Evolutionary conservation across 2,797 vertebrate species (phyloP).

Genomic region (Loriculus beryllinus): DNA sequence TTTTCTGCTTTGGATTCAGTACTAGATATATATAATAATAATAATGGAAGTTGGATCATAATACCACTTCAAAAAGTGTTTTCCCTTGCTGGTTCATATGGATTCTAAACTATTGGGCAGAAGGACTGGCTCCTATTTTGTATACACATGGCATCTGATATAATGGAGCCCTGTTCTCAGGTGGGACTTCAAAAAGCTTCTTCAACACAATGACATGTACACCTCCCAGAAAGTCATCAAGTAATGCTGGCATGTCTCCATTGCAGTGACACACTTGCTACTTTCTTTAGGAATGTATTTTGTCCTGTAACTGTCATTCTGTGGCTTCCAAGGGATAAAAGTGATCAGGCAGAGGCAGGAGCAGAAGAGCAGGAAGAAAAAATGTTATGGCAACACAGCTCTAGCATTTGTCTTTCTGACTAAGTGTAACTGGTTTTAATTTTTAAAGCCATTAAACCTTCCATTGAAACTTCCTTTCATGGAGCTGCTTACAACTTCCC

Average conservation of each 20-base stretch:
- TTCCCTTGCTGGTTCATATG: fast-evolving
- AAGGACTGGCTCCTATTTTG: not conserved
- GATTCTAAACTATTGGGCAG: not conserved
- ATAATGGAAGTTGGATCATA: not conserved
- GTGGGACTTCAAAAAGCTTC: not conserved
- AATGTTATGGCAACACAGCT: not conserved
- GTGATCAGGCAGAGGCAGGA: not conserved
- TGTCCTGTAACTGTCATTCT: not conserved
- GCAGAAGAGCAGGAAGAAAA: not conserved
- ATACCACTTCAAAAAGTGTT: not conserved
- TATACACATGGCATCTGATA: not conserved
- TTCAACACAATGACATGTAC: not conserved
- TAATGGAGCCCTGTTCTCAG: not conserved
- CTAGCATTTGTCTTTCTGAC: not conserved
- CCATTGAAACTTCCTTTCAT: not conserved
- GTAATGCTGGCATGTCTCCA: not conserved
- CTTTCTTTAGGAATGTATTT: slow-evolving; percentile 30
- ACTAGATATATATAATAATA: not conserved
- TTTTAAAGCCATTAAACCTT: not conserved
- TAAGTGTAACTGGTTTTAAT: not conserved
- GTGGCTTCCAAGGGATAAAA: not conserved
- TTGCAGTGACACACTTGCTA: not conserved
- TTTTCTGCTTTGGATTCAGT: not conserved
- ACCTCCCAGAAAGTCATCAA: slow-evolving; percentile 25
- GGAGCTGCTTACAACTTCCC: not conserved